Evolutionary conservation across 2,888 invertebrate species (phyloP).

Genomic region (Petrophora chlorosata): DNA sequence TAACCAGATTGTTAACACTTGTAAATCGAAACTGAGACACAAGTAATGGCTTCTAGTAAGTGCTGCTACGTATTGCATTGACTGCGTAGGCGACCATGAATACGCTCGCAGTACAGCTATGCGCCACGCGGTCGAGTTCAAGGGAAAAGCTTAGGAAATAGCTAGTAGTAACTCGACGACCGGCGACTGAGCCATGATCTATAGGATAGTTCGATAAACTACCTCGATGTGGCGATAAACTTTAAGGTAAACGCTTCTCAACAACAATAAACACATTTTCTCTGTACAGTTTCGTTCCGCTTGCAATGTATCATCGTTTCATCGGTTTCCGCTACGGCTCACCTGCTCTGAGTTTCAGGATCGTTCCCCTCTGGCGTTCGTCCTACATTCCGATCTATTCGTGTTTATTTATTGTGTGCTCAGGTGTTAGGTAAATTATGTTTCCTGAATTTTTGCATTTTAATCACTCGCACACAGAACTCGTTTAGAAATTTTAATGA

Average conservation of each 20-base stretch:
- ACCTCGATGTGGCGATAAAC: neutral
- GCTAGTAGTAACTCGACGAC: slow-evolving; percentile 2
- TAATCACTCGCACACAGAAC: slow-evolving; percentile 30
- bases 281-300: slow-evolving; percentile 25
- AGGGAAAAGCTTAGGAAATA: slow-evolving; percentile 41
- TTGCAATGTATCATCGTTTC: slow-evolving; percentile 39
- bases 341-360: slow-evolving; percentile 39
- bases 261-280: slow-evolving; percentile 32
- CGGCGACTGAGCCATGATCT: slow-evolving; percentile 18
- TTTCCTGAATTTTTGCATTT: slow-evolving; percentile 37
- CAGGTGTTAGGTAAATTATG: slow-evolving; percentile 33
- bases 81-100: slow-evolving; percentile 41
- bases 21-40: slow-evolving; percentile 18
- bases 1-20: neutral
- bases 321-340: slow-evolving; percentile 39
- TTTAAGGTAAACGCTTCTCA: slow-evolving; percentile 28
- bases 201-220: slow-evolving; percentile 5
- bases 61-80: slow-evolving; percentile 18
- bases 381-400: slow-evolving; percentile 35
- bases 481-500: slow-evolving; percentile 32
- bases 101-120: slow-evolving; percentile 24
- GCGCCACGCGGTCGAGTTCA: slow-evolving; percentile 52
- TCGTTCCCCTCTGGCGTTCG: slow-evolving; percentile 30
- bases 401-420: slow-evolving; percentile 32
- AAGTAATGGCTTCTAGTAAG: slow-evolving; percentile 31